A percentile compares a stretch with the other conserved stretches of the same genome.
Conservation (phyloP, 2,113 vertebrate species). For the Xyliphius kryptos region DNA sequence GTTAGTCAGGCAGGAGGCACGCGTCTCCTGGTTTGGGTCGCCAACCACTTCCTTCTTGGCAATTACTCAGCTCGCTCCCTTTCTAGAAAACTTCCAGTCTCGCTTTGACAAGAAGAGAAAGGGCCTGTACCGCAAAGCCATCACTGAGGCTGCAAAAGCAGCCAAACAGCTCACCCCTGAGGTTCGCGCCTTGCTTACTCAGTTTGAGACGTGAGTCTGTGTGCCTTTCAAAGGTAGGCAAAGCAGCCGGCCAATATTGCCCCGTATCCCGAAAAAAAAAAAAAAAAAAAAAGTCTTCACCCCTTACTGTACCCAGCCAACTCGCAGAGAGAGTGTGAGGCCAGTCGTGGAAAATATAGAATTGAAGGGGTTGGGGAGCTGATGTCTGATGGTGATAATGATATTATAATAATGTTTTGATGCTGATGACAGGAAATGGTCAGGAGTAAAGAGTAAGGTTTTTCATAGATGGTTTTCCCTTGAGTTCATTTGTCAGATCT, state of each 20-base stretch:
- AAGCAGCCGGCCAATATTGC: conserved; percentile 23
- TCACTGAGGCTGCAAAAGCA: conserved; percentile 92
- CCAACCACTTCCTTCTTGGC: conserved; percentile 94
- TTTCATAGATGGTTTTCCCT: conserved; percentile 19
- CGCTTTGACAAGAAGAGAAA: conserved; percentile 98
- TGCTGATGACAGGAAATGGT: conserved; percentile 5
- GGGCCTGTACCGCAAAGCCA: conserved; percentile 94
- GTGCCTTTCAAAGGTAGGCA: conserved; percentile 41
- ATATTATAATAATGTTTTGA: not conserved
- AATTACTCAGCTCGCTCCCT: conserved; percentile 86
- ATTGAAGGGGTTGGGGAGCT: conserved; percentile 4
- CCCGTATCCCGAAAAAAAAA: conserved; percentile 19
- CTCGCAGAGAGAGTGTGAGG: conserved; percentile 27
- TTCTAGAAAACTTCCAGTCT: conserved; percentile 95
- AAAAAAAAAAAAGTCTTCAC: conserved; percentile 14
- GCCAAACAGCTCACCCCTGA: conserved; percentile 96
- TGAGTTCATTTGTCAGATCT: conserved; percentile 10
- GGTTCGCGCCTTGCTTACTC: conserved; percentile 91
- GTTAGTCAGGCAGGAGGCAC: conserved; percentile 87
- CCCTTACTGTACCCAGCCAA: conserved; percentile 30
- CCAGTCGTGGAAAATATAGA: conserved; percentile 16
- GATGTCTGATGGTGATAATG: conserved; percentile 10
- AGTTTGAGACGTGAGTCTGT: conserved; percentile 90
- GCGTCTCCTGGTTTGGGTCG: conserved; percentile 97
- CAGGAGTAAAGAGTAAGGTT: conserved; percentile 5